Conservation (phyloP, 2,113 vertebrate species). For the Burhinus bistriatus region DNA sequence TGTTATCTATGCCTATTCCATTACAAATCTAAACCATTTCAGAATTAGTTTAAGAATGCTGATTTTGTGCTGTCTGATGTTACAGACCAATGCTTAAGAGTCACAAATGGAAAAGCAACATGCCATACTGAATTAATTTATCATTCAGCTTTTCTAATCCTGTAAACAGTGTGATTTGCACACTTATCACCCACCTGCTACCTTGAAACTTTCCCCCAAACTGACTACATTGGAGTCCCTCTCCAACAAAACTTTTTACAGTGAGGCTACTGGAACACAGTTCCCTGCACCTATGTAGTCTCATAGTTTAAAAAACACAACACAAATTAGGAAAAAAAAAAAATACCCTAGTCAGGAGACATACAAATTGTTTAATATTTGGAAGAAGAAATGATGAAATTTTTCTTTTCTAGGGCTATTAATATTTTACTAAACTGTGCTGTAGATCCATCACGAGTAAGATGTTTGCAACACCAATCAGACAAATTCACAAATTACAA, state of each 20-base stretch:
- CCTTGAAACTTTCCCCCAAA: neutral
- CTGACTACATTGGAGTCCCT: neutral
- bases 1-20: neutral
- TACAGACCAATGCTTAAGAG: neutral
- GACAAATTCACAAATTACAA: neutral
- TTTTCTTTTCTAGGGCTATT: neutral
- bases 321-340: neutral
- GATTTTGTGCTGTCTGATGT: neutral
- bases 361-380: neutral
- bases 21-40: neutral
- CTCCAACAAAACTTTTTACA: neutral
- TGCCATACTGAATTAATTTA: neutral
- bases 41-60: neutral
- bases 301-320: neutral
- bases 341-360: neutral
- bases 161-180: constrained; percentile 1
- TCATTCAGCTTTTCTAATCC: neutral
- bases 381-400: neutral
- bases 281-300: neutral
- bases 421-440: neutral
- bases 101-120: neutral
- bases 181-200: neutral
- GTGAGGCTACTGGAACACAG: neutral
- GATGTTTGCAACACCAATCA: neutral
- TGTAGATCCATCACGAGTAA: neutral